Percentiles rank a stretch among this genome's conserved stretches.
These are phyloP conservation scores for Parthenolecanium corni DNA, from an alignment of 2,888 invertebrate species.

Conservation along the genomic window DNA sequence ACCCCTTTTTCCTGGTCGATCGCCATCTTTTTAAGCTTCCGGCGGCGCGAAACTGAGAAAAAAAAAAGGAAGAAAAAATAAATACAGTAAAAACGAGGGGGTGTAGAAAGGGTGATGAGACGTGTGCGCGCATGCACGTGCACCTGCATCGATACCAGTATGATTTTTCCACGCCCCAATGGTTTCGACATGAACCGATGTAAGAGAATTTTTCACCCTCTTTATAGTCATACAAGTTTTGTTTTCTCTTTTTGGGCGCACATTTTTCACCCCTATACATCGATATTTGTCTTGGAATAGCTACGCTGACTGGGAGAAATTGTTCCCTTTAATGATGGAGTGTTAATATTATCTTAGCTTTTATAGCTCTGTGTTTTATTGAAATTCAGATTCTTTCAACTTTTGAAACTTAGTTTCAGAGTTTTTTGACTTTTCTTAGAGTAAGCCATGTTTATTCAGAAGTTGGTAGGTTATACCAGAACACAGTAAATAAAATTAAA, in stretches of 20 bases:
- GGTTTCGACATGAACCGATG: conserved; percentile 23
- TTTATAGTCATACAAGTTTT: conserved; percentile 25
- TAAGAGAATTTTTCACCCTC: conserved; percentile 27
- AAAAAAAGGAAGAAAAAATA: no score
- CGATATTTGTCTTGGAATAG: background rate
- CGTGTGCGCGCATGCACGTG: conserved; percentile 26
- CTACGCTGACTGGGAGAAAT: background rate
- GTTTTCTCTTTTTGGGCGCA: background rate
- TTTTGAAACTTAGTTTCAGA: no score
- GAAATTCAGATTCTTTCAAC: no score
- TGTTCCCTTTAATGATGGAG: background rate
- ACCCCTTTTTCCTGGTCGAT: conserved; percentile 6
- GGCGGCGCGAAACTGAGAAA: background rate
- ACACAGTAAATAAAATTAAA: no score
- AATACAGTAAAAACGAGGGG: conserved; percentile 6
- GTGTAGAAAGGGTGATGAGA: conserved; percentile 1
- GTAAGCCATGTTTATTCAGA: no score
- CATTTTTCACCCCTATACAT: background rate
- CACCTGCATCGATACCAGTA: conserved; percentile 28
- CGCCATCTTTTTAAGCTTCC: conserved; percentile 28
- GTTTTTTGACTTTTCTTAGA: no score
- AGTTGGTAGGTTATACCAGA: no score
- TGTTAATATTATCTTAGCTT: no score
- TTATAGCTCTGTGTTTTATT: no score
- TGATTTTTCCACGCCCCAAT: conserved; percentile 30